Evolutionary conservation across 2,888 invertebrate species (phyloP).

Genomic region (Lasioglossum zephyrum): DNA sequence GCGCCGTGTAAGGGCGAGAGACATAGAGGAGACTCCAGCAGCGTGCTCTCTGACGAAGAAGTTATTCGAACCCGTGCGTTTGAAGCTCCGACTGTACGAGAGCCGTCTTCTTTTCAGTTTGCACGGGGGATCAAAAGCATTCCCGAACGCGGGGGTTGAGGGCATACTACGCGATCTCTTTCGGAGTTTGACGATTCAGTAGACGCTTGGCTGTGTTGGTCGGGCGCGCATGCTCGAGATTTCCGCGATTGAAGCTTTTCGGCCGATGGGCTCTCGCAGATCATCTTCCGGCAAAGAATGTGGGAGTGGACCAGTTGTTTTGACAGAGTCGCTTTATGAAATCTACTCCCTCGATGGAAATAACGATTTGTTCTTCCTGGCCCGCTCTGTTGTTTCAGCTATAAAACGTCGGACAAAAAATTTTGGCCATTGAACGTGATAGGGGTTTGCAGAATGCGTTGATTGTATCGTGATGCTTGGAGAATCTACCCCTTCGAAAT

Average conservation of each 20-base stretch:
- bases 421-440: too few species aligned
- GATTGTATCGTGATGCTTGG: neutral
- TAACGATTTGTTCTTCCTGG: neutral
- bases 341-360: neutral
- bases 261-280: neutral
- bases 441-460: neutral
- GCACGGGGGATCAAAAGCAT: slow-evolving; percentile 4
- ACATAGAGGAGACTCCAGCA: neutral
- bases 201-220: neutral
- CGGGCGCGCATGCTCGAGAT: neutral
- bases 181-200: neutral
- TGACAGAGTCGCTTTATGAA: neutral
- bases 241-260: neutral
- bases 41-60: neutral
- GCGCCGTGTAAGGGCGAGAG: neutral
- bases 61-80: neutral
- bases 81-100: neutral
- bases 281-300: neutral
- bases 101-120: neutral
- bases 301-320: neutral
- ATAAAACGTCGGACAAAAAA: neutral
- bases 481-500: neutral
- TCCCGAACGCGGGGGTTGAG: neutral
- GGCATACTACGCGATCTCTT: neutral
- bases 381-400: neutral